Evolutionary conservation across 2,888 invertebrate genomes (phyloP).

Genomic region (Tanypteryx hageni): DNA sequence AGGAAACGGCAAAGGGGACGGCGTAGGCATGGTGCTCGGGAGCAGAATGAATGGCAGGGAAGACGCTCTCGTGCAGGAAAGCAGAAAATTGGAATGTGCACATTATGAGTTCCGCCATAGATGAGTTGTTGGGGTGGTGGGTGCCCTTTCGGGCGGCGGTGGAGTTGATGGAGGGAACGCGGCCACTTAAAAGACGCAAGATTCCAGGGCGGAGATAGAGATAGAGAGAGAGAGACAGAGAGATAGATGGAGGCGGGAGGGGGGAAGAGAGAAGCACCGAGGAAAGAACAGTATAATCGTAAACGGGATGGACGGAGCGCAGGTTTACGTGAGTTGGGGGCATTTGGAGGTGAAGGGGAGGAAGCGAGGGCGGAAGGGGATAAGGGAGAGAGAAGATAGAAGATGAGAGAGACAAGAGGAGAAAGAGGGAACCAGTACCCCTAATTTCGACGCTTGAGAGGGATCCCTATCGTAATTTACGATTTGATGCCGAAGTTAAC

Average conservation of each 20-base stretch:
- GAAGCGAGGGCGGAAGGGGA: not conserved
- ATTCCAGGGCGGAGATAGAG: not conserved
- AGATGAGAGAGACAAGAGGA: not conserved
- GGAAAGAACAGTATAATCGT: conserved; percentile 22
- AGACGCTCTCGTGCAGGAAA: not conserved
- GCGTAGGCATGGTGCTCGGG: too few species aligned
- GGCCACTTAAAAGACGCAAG: not conserved
- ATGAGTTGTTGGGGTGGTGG: conserved; percentile 43
- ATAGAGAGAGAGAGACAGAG: not conserved
- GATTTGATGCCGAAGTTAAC: not conserved
- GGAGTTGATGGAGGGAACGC: not conserved
- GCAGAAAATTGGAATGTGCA: conserved; percentile 63
- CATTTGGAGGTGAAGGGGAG: not conserved
- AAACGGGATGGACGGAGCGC: conserved; percentile 28
- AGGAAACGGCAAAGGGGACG: too few species aligned
- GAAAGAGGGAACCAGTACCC: not conserved
- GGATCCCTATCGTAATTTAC: too few species aligned
- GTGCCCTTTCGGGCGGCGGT: conserved; percentile 14
- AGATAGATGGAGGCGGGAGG: not conserved
- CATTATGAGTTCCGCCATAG: conserved; percentile 60
- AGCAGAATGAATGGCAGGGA: too few species aligned
- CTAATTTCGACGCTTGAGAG: too few species aligned
- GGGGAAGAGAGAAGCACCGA: too few species aligned
- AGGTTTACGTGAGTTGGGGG: not conserved
- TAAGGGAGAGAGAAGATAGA: not conserved